These are phyloP conservation scores for Yponomeuta malinellus DNA, from an alignment of 2,888 invertebrate genomes.

Conservation along the genomic window DNA sequence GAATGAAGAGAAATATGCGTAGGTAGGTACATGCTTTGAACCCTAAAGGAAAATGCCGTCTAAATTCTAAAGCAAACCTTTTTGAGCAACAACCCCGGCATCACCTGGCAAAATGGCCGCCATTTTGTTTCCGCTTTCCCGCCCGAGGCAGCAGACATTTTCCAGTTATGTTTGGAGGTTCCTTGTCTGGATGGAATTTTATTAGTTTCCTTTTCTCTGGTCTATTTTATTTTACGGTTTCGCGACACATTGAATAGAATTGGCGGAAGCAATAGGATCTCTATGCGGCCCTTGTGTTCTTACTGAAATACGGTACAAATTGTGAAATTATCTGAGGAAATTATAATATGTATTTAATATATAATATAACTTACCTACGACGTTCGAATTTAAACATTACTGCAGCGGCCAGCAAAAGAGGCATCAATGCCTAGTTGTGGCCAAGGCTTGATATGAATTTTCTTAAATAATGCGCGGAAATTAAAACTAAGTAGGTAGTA, in stretches of 20 bases:
- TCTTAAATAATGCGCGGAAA: no score
- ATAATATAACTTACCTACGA: no score
- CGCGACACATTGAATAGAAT: conserved; percentile 64
- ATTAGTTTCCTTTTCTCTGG: conserved; percentile 47
- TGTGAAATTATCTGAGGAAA: no score
- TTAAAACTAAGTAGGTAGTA: no score
- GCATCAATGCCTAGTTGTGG: no score
- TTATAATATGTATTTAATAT: no score
- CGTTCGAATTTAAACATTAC: no score
- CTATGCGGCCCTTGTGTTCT: conserved; percentile 28
- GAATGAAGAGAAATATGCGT: no score
- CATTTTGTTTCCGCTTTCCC: background rate
- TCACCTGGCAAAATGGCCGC: background rate
- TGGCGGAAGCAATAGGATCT: conserved; percentile 34
- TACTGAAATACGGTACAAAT: background rate
- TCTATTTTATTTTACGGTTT: conserved; percentile 56
- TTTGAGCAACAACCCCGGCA: background rate
- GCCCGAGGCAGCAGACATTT: background rate
- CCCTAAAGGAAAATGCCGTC: background rate
- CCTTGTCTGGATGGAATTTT: conserved; percentile 24
- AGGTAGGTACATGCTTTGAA: no score
- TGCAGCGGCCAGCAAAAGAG: no score
- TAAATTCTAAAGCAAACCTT: background rate
- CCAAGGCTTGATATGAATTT: no score
- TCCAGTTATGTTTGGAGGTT: conserved; percentile 7